Conservation (phyloP, 2,797 vertebrate species). For the Telmatherina bonti region DNA sequence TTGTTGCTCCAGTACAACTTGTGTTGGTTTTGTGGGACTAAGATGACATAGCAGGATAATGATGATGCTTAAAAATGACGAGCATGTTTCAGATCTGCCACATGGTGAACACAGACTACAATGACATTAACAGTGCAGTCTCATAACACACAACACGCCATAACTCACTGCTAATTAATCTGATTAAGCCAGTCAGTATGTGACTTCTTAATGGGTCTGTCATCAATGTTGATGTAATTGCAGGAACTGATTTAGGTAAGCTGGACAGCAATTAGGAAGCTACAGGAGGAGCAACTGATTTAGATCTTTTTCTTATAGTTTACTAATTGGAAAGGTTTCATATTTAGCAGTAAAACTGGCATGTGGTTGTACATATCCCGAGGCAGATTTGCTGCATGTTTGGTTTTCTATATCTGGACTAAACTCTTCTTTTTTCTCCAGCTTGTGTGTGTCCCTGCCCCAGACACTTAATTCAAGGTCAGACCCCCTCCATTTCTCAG, state of each 20-base stretch:
- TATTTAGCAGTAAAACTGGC: background rate
- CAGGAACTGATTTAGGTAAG: background rate
- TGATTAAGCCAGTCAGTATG: slow-evolving; percentile 1
- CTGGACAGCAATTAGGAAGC: background rate
- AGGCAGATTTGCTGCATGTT: background rate
- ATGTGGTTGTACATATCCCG: background rate
- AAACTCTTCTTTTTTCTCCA: slow-evolving; percentile 11
- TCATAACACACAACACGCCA: background rate
- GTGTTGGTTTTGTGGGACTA: slow-evolving; percentile 8
- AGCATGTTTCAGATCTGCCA: slow-evolving; percentile 19
- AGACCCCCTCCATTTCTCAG: slow-evolving; percentile 28
- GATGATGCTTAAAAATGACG: slow-evolving; percentile 6
- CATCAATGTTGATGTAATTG: slow-evolving; percentile 10
- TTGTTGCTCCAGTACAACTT: slow-evolving; percentile 30
- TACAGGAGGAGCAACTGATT: background rate
- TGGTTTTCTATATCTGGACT: background rate
- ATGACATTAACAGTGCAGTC: background rate
- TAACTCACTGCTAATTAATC: background rate
- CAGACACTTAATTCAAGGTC: slow-evolving; percentile 33
- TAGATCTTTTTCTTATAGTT: background rate
- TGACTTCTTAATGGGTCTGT: slow-evolving; percentile 9
- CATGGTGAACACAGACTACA: slow-evolving; percentile 3
- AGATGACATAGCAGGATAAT: slow-evolving; percentile 20
- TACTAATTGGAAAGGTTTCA: background rate
- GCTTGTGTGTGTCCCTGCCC: background rate